These are phyloP conservation scores for Aradus depressus DNA, from an alignment of 2,888 invertebrate species.

Conservation along the genomic window DNA sequence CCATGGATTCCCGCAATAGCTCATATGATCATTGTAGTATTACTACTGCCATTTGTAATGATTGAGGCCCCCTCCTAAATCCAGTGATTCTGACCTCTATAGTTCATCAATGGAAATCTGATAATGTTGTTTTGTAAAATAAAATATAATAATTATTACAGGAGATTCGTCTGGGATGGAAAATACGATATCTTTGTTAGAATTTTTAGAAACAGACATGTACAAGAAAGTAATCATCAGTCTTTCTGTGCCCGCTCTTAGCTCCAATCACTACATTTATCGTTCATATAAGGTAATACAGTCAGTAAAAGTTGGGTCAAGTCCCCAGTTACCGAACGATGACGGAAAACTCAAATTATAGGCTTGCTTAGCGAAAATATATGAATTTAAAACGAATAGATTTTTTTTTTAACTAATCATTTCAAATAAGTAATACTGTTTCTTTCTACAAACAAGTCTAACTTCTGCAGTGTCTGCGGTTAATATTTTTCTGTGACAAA, in stretches of 20 bases:
- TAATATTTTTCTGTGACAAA: no score
- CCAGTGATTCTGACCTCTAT: background rate
- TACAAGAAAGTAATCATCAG: conserved; percentile 50
- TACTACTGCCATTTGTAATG: background rate
- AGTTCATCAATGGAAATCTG: background rate
- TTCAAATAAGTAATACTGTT: no score
- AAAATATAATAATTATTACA: conserved; percentile 11
- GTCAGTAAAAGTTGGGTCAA: background rate
- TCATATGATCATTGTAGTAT: background rate
- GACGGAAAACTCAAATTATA: no score
- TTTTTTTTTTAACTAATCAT: no score
- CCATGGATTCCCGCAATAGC: no score
- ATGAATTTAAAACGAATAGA: no score
- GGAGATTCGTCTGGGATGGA: conserved; percentile 17
- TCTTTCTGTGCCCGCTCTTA: conserved; percentile 46
- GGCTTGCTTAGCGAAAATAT: no score
- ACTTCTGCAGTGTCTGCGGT: no score
- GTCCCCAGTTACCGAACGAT: no score
- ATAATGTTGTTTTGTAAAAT: background rate
- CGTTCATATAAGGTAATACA: conserved; percentile 60
- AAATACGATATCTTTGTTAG: conserved; percentile 34
- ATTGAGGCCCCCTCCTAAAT: background rate
- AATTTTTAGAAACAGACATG: conserved; percentile 52
- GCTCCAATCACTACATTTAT: conserved; percentile 40
- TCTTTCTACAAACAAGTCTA: no score